Evolutionary conservation across 2,888 invertebrate species (phyloP), one percentile per base, ranked within the genome.

Genomic region (Unio pictorum): DNA sequence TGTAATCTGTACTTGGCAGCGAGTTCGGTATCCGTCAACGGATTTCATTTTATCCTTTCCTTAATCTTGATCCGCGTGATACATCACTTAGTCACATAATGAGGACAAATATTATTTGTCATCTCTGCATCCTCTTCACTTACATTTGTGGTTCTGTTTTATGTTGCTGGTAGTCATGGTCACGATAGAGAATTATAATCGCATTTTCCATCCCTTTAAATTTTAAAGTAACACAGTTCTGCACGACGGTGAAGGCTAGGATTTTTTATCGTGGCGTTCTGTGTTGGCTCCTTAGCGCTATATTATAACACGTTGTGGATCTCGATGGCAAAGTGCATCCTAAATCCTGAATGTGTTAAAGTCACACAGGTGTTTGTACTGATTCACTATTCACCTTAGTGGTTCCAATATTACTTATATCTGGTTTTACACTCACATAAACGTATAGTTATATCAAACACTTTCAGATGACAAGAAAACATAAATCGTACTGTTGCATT

Each of bases 1-100:
- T 95, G 95, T 0, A 94, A 94, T 74, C 93, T 94, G 79, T 96
- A 96, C 87, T 90, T 96, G 77, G 93, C 95, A 0, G 94, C 94
- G 0, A 89, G 96, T 65, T 95, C 95, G 0, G 89, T 94, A 3
- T 94, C 95, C 73, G 96, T 96, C 89, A 94, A 94, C 0, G 91
- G 94, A 0, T 95, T 95, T 82, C 90, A 96, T n/a, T 79, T 93
- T 0, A 93, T 93, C 18, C 89, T 95, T 5, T 91, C 95, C 61
- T 64, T 86, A n/a, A 84, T 85, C 23, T 88, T 88, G 88, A 75
- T 88, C 61, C 79, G 81, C 55, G 72, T 82, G 23, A 74, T 84
- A 34, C 83, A 85, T 74, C 78, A 84, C 65, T 69, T 91, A 23
- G 23, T 88, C 57, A 92, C 28, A 61, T 76, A 18, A 69, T 74